phyloP scores from a whole-genome alignment of 1,140 invertebrate species.

The Palaemon carinicauda region DNA sequence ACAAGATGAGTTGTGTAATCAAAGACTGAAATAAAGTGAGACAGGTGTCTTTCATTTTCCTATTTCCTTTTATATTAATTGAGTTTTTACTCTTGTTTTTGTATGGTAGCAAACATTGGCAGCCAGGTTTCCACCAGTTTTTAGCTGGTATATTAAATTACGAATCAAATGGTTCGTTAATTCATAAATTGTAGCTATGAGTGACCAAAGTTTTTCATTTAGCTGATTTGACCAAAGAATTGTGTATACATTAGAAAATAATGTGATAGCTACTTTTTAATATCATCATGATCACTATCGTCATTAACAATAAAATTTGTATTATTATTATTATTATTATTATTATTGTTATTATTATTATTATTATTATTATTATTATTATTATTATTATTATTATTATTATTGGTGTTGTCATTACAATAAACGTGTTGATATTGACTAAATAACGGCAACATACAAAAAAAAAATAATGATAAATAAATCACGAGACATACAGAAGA shows the following conservation, averaged over 20 bases:
- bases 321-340: too few relatives aligned
- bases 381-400: too few relatives aligned
- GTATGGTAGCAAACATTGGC: too few relatives aligned
- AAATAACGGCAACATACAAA: too few relatives aligned
- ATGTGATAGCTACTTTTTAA: neutral
- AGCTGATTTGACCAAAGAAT: too few relatives aligned
- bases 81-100: neutral
- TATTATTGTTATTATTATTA: constrained; percentile 15
- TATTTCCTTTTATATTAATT: neutral
- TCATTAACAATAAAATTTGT: neutral
- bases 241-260: too few relatives aligned
- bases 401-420: neutral
- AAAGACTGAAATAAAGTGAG: too few relatives aligned
- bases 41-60: too few relatives aligned
- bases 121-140: neutral
- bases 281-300: neutral
- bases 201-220: neutral
- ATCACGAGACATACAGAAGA: too few relatives aligned
- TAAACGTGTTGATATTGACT: too few relatives aligned
- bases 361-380: neutral
- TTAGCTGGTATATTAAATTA: neutral
- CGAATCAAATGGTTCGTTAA: neutral
- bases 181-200: neutral
- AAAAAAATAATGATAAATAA: too few relatives aligned
- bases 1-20: too few relatives aligned